phyloP scores from a whole-genome alignment of 2,797 vertebrate species.

The Gadopsis bispinosus region DNA sequence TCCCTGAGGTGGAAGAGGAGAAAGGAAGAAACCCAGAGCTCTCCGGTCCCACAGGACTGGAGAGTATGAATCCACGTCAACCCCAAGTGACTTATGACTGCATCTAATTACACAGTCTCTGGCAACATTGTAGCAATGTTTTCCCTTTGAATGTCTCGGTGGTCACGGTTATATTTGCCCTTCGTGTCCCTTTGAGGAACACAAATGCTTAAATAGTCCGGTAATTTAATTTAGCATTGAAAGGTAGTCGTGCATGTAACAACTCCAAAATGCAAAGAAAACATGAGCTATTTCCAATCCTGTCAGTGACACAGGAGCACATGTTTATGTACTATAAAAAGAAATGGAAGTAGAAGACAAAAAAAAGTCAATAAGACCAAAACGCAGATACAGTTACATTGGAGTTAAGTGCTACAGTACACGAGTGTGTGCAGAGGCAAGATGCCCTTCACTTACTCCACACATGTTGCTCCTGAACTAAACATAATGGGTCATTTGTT shows the following conservation, averaged over 20 bases:
- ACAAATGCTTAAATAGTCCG: slow-evolving; percentile 23
- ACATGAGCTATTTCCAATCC: slow-evolving; percentile 27
- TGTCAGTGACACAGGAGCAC: slow-evolving; percentile 7
- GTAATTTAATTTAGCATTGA: slow-evolving; percentile 30
- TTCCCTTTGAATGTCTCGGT: slow-evolving; percentile 60
- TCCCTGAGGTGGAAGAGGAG: slow-evolving; percentile 11
- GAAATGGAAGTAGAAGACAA: slow-evolving; percentile 11
- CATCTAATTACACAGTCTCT: slow-evolving; percentile 60
- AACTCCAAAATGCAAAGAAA: slow-evolving; percentile 17
- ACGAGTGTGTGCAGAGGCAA: slow-evolving; percentile 13
- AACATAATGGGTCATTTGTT: slow-evolving; percentile 18
- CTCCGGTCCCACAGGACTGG: slow-evolving; percentile 28
- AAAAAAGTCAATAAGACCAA: slow-evolving; percentile 15
- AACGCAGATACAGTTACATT: slow-evolving; percentile 42
- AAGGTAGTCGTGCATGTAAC: slow-evolving; percentile 26
- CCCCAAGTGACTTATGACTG: slow-evolving; percentile 57
- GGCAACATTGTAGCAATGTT: slow-evolving; percentile 42
- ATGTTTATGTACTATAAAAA: slow-evolving; percentile 11
- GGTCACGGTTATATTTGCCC: slow-evolving; percentile 60
- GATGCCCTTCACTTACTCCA: slow-evolving; percentile 5
- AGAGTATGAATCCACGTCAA: slow-evolving; percentile 46
- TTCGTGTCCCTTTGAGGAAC: slow-evolving; percentile 48
- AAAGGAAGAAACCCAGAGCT: slow-evolving; percentile 8
- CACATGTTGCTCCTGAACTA: slow-evolving; percentile 16
- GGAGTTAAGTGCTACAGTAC: slow-evolving; percentile 13